Evolutionary conservation across 2,888 invertebrate genomes (phyloP), one percentile per base, ranked within the genome.

Genomic region (Spisula solida): DNA sequence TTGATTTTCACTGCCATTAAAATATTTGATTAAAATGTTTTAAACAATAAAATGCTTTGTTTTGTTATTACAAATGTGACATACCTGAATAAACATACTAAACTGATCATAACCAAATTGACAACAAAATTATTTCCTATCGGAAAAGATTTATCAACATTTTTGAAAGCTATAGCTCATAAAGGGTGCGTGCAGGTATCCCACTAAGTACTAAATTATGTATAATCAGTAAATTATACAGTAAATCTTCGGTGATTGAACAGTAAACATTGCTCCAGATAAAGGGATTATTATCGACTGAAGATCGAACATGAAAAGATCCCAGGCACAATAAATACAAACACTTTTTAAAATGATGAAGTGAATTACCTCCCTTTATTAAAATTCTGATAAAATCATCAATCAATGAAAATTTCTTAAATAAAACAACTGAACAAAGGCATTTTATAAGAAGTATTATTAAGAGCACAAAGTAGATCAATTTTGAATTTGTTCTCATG

Each of bases 191-290:
- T 25, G 25, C 6, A 25, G 25, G 8, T 12, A n/a, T 66, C 25
- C n/a, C 8, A 66, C 60, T n/a, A 66, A 66, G 60, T 25, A 66
- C 25, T n/a, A 1, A 66, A 66, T 66, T 66, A 66, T 66, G n/a
- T n/a, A 66, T 66, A n/a, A 60, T 60, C 20, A 60, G 60, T 60
- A 60, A 60, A 60, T 60, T 60, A 60, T 60, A n/a, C 60, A 66
- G 25, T 66, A 66, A 66, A 66, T 66, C 60, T 66, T 66, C n/a
- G n/a, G n/a, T 66, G 60, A 66, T 66, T 25, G 0, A 66, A 66
- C 8, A 66, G 60, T 25, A 66, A 66, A 66, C 60, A 66, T 66
- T 66, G 60, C 60, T 66, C 12, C n/a, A 66, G 60, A 66, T 66
- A 66, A 66, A 66, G n/a, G 60, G 60, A 66, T 66, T 66, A 66